Conservation (phyloP, 2,888 invertebrate genomes). For the Stenotaenia linearis region DNA sequence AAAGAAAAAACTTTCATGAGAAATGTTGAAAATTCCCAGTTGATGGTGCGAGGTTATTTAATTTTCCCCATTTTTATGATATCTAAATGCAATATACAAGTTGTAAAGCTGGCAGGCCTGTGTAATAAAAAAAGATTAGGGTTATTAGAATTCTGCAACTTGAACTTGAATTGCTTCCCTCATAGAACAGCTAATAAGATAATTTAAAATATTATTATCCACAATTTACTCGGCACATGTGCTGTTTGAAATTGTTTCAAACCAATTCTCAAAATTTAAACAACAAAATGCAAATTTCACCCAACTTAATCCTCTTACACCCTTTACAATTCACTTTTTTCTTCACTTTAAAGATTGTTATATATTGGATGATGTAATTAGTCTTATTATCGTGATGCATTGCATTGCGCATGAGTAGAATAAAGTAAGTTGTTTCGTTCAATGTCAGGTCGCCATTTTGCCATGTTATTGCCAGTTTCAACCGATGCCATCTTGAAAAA, state of each 20-base stretch:
- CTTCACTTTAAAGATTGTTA: too few relatives aligned
- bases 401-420: too few relatives aligned
- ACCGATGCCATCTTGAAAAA: too few relatives aligned
- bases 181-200: not conserved
- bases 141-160: not conserved
- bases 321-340: too few relatives aligned
- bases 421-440: too few relatives aligned
- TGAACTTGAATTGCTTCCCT: not conserved
- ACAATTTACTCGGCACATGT: not conserved
- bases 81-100: not conserved
- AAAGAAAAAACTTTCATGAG: not conserved
- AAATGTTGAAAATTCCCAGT: too few relatives aligned
- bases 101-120: not conserved
- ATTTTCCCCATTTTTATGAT: not conserved
- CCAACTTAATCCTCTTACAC: not conserved
- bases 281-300: not conserved
- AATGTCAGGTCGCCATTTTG: too few relatives aligned
- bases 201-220: not conserved
- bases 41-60: not conserved
- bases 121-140: not conserved
- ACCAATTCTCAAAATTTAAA: not conserved
- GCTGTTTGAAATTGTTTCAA: not conserved
- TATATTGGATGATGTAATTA: too few relatives aligned
- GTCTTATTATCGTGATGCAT: too few relatives aligned
- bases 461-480: too few relatives aligned